A percentile compares a stretch with the other conserved stretches of the same genome.
phyloP scores from a whole-genome alignment of 2,797 vertebrate genomes.

The Galago senegalensis region DNA sequence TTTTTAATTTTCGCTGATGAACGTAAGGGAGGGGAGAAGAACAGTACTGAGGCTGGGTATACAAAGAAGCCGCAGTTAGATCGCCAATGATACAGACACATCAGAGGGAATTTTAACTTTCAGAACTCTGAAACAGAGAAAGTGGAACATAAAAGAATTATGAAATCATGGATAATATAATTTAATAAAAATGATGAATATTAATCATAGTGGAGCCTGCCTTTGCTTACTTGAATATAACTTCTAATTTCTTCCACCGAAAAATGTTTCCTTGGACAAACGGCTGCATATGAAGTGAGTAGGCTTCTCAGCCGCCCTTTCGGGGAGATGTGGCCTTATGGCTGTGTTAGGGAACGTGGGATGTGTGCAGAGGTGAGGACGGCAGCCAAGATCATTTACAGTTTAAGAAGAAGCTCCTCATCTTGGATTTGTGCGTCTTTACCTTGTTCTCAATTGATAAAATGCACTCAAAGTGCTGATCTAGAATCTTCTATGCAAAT shows the following conservation, averaged over 20 bases:
- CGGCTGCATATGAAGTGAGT: neutral
- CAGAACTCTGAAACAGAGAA: neutral
- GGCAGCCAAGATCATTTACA: neutral
- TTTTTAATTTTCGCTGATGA: conserved; percentile 9
- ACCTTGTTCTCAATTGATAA: neutral
- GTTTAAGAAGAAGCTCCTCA: neutral
- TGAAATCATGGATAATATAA: neutral
- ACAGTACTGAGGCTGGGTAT: neutral
- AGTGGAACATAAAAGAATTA: neutral
- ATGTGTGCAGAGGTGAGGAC: neutral
- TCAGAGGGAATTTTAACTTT: neutral
- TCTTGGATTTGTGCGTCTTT: neutral
- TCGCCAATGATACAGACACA: neutral
- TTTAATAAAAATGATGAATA: neutral
- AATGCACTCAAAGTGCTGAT: neutral
- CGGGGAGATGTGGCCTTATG: neutral
- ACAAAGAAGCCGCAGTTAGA: neutral
- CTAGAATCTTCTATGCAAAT: neutral
- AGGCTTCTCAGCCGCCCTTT: neutral
- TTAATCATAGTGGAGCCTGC: neutral
- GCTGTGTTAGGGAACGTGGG: neutral
- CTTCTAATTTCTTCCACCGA: neutral
- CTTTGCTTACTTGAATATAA: neutral
- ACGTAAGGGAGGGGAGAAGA: neutral
- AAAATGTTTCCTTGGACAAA: neutral